phyloP scores from a whole-genome alignment of 64 coral and sea anemone genomes.

The Exaiptasia diaphana region DNA sequence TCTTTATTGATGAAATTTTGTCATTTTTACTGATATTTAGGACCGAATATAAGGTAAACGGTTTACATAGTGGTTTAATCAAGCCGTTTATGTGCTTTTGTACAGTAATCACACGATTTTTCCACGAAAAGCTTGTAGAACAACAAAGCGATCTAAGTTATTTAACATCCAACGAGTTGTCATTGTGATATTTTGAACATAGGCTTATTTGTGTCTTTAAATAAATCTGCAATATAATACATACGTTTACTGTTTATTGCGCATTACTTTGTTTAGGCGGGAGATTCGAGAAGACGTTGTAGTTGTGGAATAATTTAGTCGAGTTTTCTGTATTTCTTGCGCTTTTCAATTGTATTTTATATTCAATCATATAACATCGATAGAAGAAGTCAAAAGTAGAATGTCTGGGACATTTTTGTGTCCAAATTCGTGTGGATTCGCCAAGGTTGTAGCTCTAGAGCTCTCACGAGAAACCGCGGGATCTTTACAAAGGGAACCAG shows the following conservation, averaged over 20 bases:
- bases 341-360: not conserved
- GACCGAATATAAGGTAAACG: not conserved
- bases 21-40: not conserved
- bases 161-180: not conserved
- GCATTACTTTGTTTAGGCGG: not conserved
- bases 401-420: constrained; percentile 6
- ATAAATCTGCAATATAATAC: not conserved
- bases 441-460: constrained; percentile 28
- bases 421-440: constrained; percentile 26
- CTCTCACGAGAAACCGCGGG: constrained; percentile 10
- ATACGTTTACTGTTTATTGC: not conserved
- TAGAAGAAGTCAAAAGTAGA: not conserved
- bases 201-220: not conserved
- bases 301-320: constrained; percentile 8
- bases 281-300: constrained; percentile 3
- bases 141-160: not conserved
- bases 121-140: not conserved
- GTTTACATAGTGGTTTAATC: not conserved
- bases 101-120: not conserved
- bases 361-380: not conserved
- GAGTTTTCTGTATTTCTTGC: not conserved
- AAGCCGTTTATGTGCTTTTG: not conserved
- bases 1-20: not conserved
- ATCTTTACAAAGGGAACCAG: constrained; percentile 3
- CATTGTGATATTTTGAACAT: not conserved